phyloP scores from a whole-genome alignment of 2,888 invertebrate species.

The Andrena flavipes region DNA sequence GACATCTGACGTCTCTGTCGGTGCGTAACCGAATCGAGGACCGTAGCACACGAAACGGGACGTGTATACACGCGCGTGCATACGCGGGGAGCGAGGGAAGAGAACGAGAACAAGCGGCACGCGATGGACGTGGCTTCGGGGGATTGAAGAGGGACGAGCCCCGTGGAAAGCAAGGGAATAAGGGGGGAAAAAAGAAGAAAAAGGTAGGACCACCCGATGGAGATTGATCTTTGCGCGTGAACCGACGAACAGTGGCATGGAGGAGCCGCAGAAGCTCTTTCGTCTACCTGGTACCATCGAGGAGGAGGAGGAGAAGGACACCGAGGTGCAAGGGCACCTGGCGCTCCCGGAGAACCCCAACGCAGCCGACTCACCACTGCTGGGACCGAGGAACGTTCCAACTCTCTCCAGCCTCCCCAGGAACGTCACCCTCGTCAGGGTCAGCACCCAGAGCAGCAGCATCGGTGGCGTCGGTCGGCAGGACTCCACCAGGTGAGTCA shows the following conservation, averaged over 20 bases:
- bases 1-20: constrained; percentile 23
- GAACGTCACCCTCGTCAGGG: constrained; percentile 86
- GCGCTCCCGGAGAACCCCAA: constrained; percentile 59
- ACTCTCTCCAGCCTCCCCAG: constrained; percentile 75
- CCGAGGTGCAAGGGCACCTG: constrained; percentile 57
- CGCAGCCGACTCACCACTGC: constrained; percentile 78
- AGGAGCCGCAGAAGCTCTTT: constrained; percentile 81
- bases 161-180: background rate
- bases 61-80: background rate
- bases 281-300: constrained; percentile 82
- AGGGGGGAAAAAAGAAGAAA: background rate
- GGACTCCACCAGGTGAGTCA: constrained; percentile 86
- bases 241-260: constrained; percentile 69
- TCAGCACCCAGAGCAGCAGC: constrained; percentile 88
- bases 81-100: background rate
- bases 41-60: background rate
- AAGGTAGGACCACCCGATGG: constrained; percentile 48
- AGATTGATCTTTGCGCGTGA: constrained; percentile 34
- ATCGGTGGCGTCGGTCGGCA: constrained; percentile 87
- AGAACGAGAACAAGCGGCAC: background rate
- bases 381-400: constrained; percentile 67
- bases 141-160: background rate
- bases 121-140: constrained; percentile 6
- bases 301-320: constrained; percentile 79
- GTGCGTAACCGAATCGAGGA: background rate